Conservation (phyloP, 2,113 vertebrate species). For the Hippopotamus amphibius region DNA sequence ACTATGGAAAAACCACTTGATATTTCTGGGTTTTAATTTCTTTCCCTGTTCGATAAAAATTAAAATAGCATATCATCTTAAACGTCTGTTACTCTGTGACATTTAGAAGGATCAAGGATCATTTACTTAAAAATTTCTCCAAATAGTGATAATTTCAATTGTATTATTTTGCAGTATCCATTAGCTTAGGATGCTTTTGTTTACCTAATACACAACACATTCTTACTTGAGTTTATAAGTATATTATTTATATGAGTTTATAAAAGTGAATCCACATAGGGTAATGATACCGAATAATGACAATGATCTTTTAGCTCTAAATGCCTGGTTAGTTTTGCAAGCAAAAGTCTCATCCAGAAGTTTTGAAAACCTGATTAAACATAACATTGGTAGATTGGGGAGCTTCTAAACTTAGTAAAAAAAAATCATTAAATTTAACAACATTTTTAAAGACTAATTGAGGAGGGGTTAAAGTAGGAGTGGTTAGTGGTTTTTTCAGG, state of each 20-base stretch:
- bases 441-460: neutral
- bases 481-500: neutral
- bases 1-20: neutral
- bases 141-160: neutral
- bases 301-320: constrained; percentile 10
- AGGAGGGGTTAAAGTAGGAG: neutral
- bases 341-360: neutral
- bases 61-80: neutral
- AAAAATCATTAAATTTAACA: neutral
- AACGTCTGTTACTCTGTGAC: neutral
- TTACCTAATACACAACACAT: neutral
- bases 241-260: constrained; percentile 31
- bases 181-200: constrained; percentile 8
- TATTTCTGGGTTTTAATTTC: constrained; percentile 22
- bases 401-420: neutral
- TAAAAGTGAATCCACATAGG: neutral
- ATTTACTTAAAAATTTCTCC: constrained; percentile 49
- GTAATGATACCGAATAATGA: constrained; percentile 5
- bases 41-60: neutral
- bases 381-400: neutral
- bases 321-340: neutral
- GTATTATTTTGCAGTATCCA: constrained; percentile 34
- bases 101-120: constrained; percentile 19
- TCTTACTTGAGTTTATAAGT: constrained; percentile 7
- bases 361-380: constrained; percentile 39